Conservation (phyloP, 2,113 vertebrate species). For the Rynchops niger region DNA sequence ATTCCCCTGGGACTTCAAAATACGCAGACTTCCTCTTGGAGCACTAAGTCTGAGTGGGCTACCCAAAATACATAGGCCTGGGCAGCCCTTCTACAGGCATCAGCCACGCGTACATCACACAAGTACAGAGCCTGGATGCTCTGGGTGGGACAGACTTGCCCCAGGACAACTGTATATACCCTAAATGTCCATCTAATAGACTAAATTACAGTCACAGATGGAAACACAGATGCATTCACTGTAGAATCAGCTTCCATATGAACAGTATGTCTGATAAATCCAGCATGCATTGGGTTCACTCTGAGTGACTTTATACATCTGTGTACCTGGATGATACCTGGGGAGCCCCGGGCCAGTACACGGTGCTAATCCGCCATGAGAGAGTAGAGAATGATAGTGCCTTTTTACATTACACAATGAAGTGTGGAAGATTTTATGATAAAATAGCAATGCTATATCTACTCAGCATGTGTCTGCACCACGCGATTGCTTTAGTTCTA, state of each 20-base stretch:
- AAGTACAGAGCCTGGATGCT: neutral
- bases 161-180: neutral
- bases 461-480: neutral
- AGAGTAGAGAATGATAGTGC: neutral
- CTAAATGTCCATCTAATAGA: neutral
- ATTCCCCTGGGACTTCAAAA: neutral
- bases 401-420: neutral
- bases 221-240: neutral
- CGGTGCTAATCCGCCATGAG: neutral
- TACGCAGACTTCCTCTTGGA: neutral
- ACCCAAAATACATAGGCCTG: neutral
- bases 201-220: neutral
- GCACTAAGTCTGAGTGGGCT: neutral
- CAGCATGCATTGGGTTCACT: neutral
- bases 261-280: neutral
- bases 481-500: neutral
- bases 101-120: accelerated
- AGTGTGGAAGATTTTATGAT: neutral
- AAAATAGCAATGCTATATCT: neutral
- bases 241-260: neutral
- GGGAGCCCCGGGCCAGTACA: neutral
- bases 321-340: neutral
- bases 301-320: neutral
- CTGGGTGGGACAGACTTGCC: neutral
- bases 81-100: neutral